Evolutionary conservation across 1,140 invertebrate genomes (phyloP).

Genomic region (Sycobia sp.): DNA sequence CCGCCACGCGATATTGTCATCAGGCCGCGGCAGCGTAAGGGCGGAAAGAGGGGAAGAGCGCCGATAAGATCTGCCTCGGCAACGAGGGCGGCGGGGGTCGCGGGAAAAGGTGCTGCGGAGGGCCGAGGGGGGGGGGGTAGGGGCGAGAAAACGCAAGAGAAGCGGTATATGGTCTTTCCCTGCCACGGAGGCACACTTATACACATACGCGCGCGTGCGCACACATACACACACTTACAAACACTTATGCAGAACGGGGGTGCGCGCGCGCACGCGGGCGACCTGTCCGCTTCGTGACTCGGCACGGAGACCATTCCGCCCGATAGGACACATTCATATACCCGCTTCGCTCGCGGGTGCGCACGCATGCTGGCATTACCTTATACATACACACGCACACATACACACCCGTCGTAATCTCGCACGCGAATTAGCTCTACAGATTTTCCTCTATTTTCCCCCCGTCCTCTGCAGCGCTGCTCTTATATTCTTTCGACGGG

Average conservation of each 20-base stretch:
- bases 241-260: too few species aligned
- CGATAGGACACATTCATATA: constrained; percentile 48
- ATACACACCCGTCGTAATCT: constrained; percentile 50
- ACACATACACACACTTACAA: too few species aligned
- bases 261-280: background rate
- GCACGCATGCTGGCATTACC: too few species aligned
- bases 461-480: too few species aligned
- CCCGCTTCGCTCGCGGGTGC: background rate
- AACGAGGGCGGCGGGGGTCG: constrained; percentile 1
- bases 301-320: constrained; percentile 53
- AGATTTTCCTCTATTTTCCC: constrained; percentile 50
- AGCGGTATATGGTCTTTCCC: constrained; percentile 52
- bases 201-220: too few species aligned
- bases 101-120: too few species aligned
- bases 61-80: constrained; percentile 55
- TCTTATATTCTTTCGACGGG: too few species aligned
- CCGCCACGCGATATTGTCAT: constrained; percentile 61
- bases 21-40: constrained; percentile 36
- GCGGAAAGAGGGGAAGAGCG: background rate
- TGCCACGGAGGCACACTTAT: constrained; percentile 38
- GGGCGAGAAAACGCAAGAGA: constrained; percentile 12
- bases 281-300: constrained; percentile 46
- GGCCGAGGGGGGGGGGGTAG: background rate
- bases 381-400: constrained; percentile 16
- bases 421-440: constrained; percentile 60